Evolutionary conservation across 2,888 invertebrate genomes (phyloP).

Genomic region (Caenorhabditis sinica): DNA sequence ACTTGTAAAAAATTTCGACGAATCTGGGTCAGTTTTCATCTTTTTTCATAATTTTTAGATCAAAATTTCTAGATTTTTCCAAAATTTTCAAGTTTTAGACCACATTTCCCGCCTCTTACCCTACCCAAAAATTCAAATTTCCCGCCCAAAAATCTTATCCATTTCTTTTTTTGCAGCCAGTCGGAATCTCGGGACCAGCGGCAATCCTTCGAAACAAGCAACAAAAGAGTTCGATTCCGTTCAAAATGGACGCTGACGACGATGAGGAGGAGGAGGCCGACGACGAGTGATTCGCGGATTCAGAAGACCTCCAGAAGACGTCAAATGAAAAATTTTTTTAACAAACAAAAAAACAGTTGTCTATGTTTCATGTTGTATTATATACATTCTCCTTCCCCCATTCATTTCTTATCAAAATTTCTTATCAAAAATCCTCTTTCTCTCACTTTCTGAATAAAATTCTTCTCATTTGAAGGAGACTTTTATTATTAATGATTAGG

Average conservation of each 20-base stretch:
- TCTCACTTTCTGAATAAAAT: neutral
- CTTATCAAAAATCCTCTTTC: neutral
- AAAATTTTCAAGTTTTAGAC: too few species aligned
- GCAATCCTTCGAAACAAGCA: conserved; percentile 75
- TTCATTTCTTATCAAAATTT: neutral
- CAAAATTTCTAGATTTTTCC: too few species aligned
- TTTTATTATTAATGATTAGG: too few species aligned
- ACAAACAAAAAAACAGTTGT: neutral
- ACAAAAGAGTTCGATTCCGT: conserved; percentile 71
- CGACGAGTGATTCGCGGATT: neutral
- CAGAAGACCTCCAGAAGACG: neutral
- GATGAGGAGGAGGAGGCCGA: neutral
- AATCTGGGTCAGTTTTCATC: too few species aligned
- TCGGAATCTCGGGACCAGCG: conserved; percentile 68
- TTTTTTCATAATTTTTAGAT: too few species aligned
- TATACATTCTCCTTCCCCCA: conserved; percentile 11
- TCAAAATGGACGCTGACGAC: conserved; percentile 66
- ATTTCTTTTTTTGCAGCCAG: conserved; percentile 59
- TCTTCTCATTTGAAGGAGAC: neutral
- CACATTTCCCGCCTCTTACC: too few species aligned
- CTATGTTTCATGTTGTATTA: conserved; percentile 56
- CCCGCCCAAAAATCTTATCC: neutral
- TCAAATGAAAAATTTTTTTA: neutral
- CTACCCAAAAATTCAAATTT: too few species aligned
- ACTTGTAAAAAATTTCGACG: too few species aligned